phyloP scores from a whole-genome alignment of 2,888 invertebrate genomes.

The Holacanthella duospinosa region DNA sequence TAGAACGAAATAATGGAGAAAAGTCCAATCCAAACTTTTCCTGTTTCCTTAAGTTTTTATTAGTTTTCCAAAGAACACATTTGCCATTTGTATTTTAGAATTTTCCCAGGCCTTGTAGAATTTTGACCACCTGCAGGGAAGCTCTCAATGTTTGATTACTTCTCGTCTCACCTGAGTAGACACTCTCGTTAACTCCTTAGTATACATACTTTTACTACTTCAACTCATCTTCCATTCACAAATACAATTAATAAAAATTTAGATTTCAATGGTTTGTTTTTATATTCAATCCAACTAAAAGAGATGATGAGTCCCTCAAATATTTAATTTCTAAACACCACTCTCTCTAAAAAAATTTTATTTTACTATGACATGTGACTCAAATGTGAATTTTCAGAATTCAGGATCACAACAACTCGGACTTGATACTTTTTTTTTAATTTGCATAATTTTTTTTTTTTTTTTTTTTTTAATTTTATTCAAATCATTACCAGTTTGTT shows the following conservation, averaged over 20 bases:
- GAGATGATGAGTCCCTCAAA: neutral
- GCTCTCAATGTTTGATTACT: neutral
- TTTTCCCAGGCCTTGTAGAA: no score
- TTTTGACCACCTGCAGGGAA: neutral
- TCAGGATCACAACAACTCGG: no score
- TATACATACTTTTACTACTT: neutral
- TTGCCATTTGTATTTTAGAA: neutral
- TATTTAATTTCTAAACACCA: neutral
- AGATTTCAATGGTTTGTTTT: neutral
- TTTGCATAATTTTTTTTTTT: no score
- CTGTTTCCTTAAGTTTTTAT: neutral
- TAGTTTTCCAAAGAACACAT: neutral
- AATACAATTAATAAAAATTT: neutral
- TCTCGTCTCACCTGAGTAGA: neutral
- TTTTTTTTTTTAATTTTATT: no score
- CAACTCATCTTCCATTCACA: neutral
- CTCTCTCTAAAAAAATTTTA: no score
- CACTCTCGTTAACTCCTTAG: neutral
- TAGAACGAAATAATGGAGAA: neutral
- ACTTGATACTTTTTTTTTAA: no score
- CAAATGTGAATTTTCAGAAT: no score
- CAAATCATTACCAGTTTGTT: no score
- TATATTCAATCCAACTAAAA: neutral
- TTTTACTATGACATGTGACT: no score
- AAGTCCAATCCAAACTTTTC: neutral